Evolutionary conservation across 2,888 invertebrate genomes (phyloP).

Genomic region (Andrena hattorfiana): DNA sequence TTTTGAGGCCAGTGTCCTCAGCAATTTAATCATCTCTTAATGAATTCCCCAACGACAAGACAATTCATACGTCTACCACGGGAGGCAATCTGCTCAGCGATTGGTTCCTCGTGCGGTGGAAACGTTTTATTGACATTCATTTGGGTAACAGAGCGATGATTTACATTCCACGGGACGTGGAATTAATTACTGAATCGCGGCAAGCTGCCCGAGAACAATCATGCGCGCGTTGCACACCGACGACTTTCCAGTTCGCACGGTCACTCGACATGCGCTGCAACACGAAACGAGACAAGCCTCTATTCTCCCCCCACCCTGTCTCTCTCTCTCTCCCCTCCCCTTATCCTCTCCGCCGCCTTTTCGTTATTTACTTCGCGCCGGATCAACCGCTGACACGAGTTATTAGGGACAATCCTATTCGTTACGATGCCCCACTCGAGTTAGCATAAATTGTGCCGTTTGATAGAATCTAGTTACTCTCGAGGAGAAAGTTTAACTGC

Average conservation of each 20-base stretch:
- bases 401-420: conserved; percentile 44
- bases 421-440: conserved; percentile 31
- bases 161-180: conserved; percentile 27
- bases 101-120: too few species aligned
- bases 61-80: neutral
- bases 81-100: neutral
- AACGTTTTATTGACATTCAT: conserved; percentile 17
- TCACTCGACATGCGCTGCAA: conserved; percentile 7
- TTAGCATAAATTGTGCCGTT: conserved; percentile 33
- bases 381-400: conserved; percentile 38
- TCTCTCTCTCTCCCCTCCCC: neutral
- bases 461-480: conserved; percentile 27
- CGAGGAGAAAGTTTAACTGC: conserved; percentile 25
- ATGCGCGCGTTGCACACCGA: conserved; percentile 22
- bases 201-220: conserved; percentile 18
- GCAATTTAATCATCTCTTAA: too few species aligned
- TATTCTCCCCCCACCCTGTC: neutral
- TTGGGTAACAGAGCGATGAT: conserved; percentile 18
- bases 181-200: conserved; percentile 32
- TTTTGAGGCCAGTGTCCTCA: too few species aligned
- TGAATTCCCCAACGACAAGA: too few species aligned
- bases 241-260: conserved; percentile 38
- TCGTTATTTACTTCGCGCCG: conserved; percentile 31
- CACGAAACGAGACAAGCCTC: neutral
- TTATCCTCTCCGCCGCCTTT: neutral